Base-by-base conservation (phyloP, 2,797 vertebrate genomes). In the Poeciliopsis infans region DNA sequence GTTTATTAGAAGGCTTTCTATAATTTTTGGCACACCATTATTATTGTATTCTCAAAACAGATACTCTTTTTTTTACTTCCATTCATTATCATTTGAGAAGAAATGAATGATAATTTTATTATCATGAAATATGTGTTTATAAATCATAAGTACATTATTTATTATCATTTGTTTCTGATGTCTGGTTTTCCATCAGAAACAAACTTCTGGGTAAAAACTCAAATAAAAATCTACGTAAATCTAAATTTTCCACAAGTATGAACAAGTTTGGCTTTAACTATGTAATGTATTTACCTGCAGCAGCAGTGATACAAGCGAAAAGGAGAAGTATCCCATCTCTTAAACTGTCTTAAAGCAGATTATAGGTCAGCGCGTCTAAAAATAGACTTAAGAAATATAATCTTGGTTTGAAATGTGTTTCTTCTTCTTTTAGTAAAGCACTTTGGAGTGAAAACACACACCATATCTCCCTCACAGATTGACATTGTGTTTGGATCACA, bases 401-500 rank as follows among this genome's bases (percentile, higher is more conserved):
- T 36, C 64, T 72, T 36, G 5, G 12, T 33, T 75, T 49, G 8
- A 72, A 77, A 76, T 45, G 15, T 18, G 47, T 49, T 13, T 66
- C 49, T 53, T 15, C 41, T 59, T 49, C 39, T 68, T 23, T n/a
- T 10, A 28, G 0, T 11, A 28, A 61, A 2, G 0, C n/a, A 28
- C 84, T 41, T 68, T 39, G 64, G 39, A 68, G 64, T 72, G 80
- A 75, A 47, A 41, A 87, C 57, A 75, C 7, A 59, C 8, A n/a
- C 16, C 10, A 75, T 64, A 25, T 16, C 75, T 43, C 75, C 28
- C 39, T 71, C 68, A 80, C 10, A 45, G 13, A 75, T 25, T 53
- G 4, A 45, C 70, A 75, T 28, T 74, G 79, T 57, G 41, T 79
- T 79, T 79, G 69, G 55, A 82, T 79, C 76, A 78, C 75, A 85